Percentiles rank a stretch among this genome's conserved stretches.
These are phyloP conservation scores for Sinella curviseta DNA, from an alignment of 1,140 invertebrate genomes.

Conservation along the genomic window DNA sequence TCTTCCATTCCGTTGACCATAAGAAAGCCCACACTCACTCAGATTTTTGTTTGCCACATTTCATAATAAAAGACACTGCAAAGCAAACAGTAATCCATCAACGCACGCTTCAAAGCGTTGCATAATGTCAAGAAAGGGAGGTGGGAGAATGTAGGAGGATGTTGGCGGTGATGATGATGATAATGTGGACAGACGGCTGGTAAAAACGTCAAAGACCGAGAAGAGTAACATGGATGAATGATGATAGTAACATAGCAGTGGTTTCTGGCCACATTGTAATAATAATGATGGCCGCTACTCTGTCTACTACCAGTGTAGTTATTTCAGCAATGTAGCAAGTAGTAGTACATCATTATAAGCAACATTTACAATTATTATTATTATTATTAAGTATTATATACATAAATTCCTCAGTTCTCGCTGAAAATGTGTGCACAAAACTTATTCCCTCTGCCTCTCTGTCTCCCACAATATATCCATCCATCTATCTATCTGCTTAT, in stretches of 20 bases:
- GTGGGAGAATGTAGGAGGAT: neutral
- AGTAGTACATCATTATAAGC: too few relatives aligned
- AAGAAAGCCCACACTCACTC: too few relatives aligned
- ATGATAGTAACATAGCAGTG: neutral
- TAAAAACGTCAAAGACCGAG: neutral
- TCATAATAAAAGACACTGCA: too few relatives aligned
- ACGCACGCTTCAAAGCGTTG: neutral
- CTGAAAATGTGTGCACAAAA: too few relatives aligned
- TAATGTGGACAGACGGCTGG: neutral
- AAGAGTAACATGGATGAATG: neutral
- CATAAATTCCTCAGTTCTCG: too few relatives aligned
- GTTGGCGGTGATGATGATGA: neutral
- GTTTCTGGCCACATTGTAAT: neutral
- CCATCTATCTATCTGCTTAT: neutral
- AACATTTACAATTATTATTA: too few relatives aligned
- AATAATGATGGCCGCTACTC: neutral
- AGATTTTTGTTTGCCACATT: too few relatives aligned
- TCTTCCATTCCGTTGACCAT: too few relatives aligned
- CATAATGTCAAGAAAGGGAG: neutral
- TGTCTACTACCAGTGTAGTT: neutral
- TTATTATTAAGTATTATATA: too few relatives aligned
- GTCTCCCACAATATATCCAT: too few relatives aligned
- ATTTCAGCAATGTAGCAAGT: neutral
- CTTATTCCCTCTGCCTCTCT: too few relatives aligned
- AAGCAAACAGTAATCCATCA: too few relatives aligned